Evolutionary conservation across 2,888 invertebrate species (phyloP).

Genomic region (Thereva nobilitata): DNA sequence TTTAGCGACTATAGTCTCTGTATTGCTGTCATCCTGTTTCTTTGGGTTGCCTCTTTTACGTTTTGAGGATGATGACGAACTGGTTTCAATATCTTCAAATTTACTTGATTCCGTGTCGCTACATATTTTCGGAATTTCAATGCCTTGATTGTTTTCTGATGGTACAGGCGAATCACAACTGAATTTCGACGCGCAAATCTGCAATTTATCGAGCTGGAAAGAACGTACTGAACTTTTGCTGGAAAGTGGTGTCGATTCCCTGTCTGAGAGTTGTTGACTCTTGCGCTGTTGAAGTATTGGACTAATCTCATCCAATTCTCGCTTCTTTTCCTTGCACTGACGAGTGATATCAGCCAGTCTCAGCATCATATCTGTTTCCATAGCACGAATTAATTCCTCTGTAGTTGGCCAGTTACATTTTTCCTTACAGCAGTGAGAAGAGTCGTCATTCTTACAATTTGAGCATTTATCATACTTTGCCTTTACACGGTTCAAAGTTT

Average conservation of each 20-base stretch:
- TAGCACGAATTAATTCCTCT: slow-evolving; percentile 68
- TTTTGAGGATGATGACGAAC: slow-evolving; percentile 62
- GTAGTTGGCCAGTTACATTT: slow-evolving; percentile 59
- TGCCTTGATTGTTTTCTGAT: slow-evolving; percentile 40
- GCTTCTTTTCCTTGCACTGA: slow-evolving; percentile 81
- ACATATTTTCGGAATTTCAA: slow-evolving; percentile 44
- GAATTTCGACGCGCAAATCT: slow-evolving; percentile 22
- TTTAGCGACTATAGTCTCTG: slow-evolving; percentile 82
- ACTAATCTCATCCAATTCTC: slow-evolving; percentile 72
- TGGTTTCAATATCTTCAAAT: slow-evolving; percentile 45
- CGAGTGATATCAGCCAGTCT: slow-evolving; percentile 79
- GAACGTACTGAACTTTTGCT: slow-evolving; percentile 36
- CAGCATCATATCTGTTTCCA: slow-evolving; percentile 81
- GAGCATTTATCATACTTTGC: slow-evolving; percentile 50
- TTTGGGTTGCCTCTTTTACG: slow-evolving; percentile 79
- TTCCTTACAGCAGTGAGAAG: slow-evolving; percentile 42
- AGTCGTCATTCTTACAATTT: slow-evolving; percentile 42
- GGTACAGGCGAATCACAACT: slow-evolving; percentile 24
- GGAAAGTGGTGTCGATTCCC: slow-evolving; percentile 39
- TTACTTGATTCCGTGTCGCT: slow-evolving; percentile 49
- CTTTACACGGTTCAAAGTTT: slow-evolving; percentile 42
- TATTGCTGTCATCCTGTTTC: slow-evolving; percentile 68
- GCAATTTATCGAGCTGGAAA: slow-evolving; percentile 11
- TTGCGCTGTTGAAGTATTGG: slow-evolving; percentile 37
- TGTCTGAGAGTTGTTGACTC: slow-evolving; percentile 29